phyloP scores from a whole-genome alignment of 2,113 vertebrate genomes.

The Pterocles burchelli region DNA sequence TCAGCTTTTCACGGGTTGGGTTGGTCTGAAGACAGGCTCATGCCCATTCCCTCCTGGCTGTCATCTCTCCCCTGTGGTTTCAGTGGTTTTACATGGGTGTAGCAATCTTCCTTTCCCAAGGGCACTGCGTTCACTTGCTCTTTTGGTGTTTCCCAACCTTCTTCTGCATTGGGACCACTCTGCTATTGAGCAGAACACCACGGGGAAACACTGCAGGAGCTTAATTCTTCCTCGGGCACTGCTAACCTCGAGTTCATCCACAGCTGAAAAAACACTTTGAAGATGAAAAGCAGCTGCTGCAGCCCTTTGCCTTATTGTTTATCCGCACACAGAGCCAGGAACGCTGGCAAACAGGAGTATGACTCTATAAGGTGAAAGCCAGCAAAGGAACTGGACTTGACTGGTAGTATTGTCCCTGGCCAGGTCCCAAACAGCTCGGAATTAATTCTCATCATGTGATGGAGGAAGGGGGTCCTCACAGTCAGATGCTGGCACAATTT shows the following conservation, averaged over 20 bases:
- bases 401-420: neutral
- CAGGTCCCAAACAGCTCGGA: neutral
- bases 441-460: rapidly evolving
- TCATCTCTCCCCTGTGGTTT: rapidly evolving
- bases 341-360: neutral
- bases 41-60: rapidly evolving
- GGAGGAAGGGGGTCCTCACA: neutral
- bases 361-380: neutral
- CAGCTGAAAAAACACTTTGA: neutral
- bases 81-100: neutral
- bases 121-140: rapidly evolving
- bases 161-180: neutral
- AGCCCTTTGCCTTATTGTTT: neutral
- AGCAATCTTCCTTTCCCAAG: neutral
- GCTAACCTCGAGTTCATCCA: neutral
- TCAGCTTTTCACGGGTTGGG: no score
- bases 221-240: neutral
- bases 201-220: neutral
- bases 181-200: neutral
- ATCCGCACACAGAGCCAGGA: neutral
- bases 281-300: neutral
- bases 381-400: neutral
- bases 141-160: neutral
- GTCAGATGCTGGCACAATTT: neutral
- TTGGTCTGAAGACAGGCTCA: neutral